Evolutionary conservation across 2,888 invertebrate genomes (phyloP), one percentile per base, ranked within the genome.

Genomic region (Leptinotarsa peninsularis): DNA sequence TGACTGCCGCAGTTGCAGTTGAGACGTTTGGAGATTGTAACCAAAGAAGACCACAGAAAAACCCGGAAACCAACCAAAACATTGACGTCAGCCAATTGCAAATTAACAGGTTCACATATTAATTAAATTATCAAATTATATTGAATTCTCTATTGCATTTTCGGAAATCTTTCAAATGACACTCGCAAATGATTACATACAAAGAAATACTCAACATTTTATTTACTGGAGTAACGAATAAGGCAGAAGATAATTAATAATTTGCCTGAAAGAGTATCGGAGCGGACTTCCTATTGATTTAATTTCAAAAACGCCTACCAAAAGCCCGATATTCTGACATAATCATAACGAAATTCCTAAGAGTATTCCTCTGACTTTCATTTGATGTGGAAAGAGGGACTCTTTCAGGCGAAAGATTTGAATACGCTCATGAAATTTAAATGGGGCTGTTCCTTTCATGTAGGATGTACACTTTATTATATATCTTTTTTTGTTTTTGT

Each of bases 171-270:
- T n/a, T 63, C 27, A 4, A 27, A 27, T 63, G 33, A 33, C n/a
- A 33, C 27, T 4, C 23, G 4, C n/a, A 33, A 33, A 63, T 33
- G 17, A 33, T 63, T 17, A n/a, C 33, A 63, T 63, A 63, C 63
- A 63, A 63, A 63, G 33, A 72, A 71, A 67, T 43, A 52, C 72
- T 72, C 43, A 63, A 21, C 63, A 10, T 33, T 63, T 63, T 33
- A 27, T 63, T 63, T n/a, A 27, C 14, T 15, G 14, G 2, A 27
- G 63, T n/a, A 33, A 17, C 14, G 66, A 63, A 71, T 69, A 70
- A 56, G 67, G 70, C 70, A 33, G 33, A 50, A 69, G 74, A 74
- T 74, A 66, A 74, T 74, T 74, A 74, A 74, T 74, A 74, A 74
- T 74, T 21, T 74, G 66, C 67, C 71, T 71, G 63, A 74, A 74